Base-by-base conservation (phyloP, 2,797 vertebrate species). In the Gambelia wislizenii region DNA sequence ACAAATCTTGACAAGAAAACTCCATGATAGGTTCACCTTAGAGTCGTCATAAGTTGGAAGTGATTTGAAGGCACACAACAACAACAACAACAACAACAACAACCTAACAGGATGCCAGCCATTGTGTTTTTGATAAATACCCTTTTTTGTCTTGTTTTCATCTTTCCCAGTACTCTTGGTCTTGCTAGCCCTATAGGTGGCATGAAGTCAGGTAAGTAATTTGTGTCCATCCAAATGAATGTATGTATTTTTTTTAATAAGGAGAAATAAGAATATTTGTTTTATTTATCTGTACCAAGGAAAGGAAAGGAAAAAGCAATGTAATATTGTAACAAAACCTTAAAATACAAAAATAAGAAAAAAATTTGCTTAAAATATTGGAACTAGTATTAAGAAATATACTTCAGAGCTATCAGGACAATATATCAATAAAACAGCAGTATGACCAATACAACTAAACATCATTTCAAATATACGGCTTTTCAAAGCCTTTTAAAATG, bases 121-220 rank as follows among this genome's bases (percentile, higher is more conserved):
- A 69, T 22, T n/a, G 25, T 70, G 33, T 25, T 56, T 18, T n/a
- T 59, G 39, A 12, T 64, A 33, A 59, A 42, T 22, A 18, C 2
- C 18, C 64, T 56, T 56, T 44, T 59, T 36, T 69, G 12, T 64
- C 64, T 81, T 39, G 7, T 59, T 88, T 91, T 27, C 42, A 8
- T 77, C 2, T 77, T 70, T 77, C 42, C 13, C 20, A 91, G 90
- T 49, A 47, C 7, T 9, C 22, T 42, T 49, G 90, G 90, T 49
- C 83, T 91, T 76, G 39, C 39, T 54, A 27, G 16, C 36, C 78
- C 87, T 49, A 70, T 83, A 76, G 42, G 33, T 18, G 90, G 90
- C 67, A 78, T 88, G 70, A 91, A 88, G 42, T 91, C 90, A 25
- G 90, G 90, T 91, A 67, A 88, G 90, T 83, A 82, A 54, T 72